Percentiles rank a stretch among this genome's conserved stretches.
These are phyloP conservation scores for Cyrtorhinus lividipennis DNA, from an alignment of 1,140 invertebrate genomes.

Conservation along the genomic window DNA sequence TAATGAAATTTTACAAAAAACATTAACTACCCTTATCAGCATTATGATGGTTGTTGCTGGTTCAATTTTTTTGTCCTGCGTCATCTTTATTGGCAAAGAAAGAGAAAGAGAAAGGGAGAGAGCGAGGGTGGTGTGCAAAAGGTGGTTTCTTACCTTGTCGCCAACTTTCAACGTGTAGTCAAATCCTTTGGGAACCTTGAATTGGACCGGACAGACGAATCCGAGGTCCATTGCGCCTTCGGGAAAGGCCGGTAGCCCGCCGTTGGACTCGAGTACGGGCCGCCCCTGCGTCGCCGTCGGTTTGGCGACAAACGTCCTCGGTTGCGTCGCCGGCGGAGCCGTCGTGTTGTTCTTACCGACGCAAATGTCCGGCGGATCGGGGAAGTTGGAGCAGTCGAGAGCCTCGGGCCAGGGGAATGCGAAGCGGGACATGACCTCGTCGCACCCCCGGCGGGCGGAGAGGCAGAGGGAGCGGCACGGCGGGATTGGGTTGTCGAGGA, in stretches of 20 bases:
- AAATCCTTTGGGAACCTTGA: slow-evolving; percentile 60
- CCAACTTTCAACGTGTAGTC: slow-evolving; percentile 73
- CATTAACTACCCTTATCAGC: too few species aligned
- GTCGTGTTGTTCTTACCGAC: slow-evolving; percentile 65
- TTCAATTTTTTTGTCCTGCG: too few species aligned
- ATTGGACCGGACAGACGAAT: slow-evolving; percentile 74
- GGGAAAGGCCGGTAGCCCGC: slow-evolving; percentile 24
- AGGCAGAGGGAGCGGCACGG: slow-evolving; percentile 85
- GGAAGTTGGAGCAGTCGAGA: slow-evolving; percentile 83
- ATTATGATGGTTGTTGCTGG: too few species aligned
- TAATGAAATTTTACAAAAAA: too few species aligned
- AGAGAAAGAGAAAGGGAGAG: too few species aligned
- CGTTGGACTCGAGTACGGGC: neutral
- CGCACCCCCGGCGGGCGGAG: slow-evolving; percentile 75
- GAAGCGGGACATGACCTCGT: slow-evolving; percentile 80
- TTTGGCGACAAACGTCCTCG: neutral
- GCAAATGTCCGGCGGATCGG: slow-evolving; percentile 60
- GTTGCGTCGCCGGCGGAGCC: slow-evolving; percentile 4
- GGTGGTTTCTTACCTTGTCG: slow-evolving; percentile 46
- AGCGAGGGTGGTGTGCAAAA: too few species aligned
- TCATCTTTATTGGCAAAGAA: too few species aligned
- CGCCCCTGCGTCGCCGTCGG: neutral
- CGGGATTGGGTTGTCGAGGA: slow-evolving; percentile 74
- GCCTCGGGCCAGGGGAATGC: slow-evolving; percentile 88
- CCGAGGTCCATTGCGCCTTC: slow-evolving; percentile 46